These are phyloP conservation scores for Leptobrachium leishanense DNA, from an alignment of 2,113 vertebrate genomes.

Conservation along the genomic window DNA sequence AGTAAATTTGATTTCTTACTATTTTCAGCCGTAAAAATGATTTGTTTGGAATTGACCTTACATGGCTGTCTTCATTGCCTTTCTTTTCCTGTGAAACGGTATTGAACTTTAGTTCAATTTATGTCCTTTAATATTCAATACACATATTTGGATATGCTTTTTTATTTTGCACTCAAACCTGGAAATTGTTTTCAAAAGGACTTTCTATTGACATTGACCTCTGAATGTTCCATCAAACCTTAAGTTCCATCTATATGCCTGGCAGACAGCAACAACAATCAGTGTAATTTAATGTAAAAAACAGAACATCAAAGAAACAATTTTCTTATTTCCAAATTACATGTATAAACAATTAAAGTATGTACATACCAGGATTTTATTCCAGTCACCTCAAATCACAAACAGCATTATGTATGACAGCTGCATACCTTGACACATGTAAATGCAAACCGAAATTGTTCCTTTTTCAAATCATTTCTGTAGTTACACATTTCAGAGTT, in stretches of 20 bases:
- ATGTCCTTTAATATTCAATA: too few relatives aligned
- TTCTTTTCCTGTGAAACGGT: too few relatives aligned
- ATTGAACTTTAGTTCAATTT: too few relatives aligned
- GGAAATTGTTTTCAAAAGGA: too few relatives aligned
- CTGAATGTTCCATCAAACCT: not conserved
- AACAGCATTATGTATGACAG: conserved; percentile 26
- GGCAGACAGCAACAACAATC: not conserved
- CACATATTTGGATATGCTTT: too few relatives aligned
- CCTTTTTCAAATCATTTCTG: conserved; percentile 20
- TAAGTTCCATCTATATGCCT: conserved; percentile 22
- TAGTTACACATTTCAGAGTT: conserved; percentile 27
- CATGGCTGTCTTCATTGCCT: too few relatives aligned
- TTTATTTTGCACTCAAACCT: too few relatives aligned
- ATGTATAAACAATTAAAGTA: conserved; percentile 30
- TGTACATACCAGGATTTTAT: conserved; percentile 24
- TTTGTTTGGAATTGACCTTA: too few relatives aligned
- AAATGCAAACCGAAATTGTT: conserved; percentile 25
- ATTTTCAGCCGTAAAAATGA: too few relatives aligned
- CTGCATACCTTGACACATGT: conserved; percentile 37
- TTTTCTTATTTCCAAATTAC: conserved; percentile 31
- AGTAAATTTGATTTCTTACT: too few relatives aligned
- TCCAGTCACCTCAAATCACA: conserved; percentile 18
- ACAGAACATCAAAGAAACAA: conserved; percentile 28
- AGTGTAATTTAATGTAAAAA: conserved; percentile 10
- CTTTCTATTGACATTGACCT: too few relatives aligned